Conservation (phyloP, 2,113 vertebrate genomes). For the Gopherus evgoodei region DNA sequence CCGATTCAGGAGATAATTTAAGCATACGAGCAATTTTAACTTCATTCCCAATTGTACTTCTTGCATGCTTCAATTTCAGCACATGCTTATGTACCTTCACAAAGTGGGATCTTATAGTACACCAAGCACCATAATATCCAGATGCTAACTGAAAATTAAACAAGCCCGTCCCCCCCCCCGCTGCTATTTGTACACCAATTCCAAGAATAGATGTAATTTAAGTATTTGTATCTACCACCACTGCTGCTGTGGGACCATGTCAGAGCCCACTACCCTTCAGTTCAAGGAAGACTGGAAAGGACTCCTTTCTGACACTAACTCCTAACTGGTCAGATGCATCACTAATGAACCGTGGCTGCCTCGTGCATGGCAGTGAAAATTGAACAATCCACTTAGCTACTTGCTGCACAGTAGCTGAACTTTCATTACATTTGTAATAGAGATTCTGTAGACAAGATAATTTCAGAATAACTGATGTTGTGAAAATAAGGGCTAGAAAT, state of each 20-base stretch:
- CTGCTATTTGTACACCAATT: not conserved
- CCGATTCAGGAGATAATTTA: not conserved
- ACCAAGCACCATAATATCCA: not conserved
- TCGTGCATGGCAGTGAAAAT: not conserved
- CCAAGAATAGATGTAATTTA: slow-evolving; percentile 1
- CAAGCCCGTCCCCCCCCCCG: not conserved
- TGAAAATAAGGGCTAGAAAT: slow-evolving; percentile 23
- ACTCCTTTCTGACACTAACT: not conserved
- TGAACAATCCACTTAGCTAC: not conserved
- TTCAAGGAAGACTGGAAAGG: not conserved
- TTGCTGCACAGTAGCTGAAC: not conserved
- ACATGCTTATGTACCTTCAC: slow-evolving; percentile 13
- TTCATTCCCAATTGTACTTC: slow-evolving; percentile 29
- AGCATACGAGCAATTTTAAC: not conserved
- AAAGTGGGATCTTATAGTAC: not conserved
- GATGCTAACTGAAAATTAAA: not conserved
- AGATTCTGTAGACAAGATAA: not conserved
- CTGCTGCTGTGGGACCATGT: not conserved
- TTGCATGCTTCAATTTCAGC: slow-evolving; percentile 12
- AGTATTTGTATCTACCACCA: rapidly evolving
- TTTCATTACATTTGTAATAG: not conserved
- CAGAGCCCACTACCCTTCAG: not conserved
- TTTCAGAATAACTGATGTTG: not conserved
- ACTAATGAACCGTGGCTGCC: not conserved
- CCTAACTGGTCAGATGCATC: not conserved